Percentiles rank a stretch among this genome's conserved stretches.
Evolutionary conservation across 1,140 invertebrate species (phyloP).

Genomic region (Papilio helenus): DNA sequence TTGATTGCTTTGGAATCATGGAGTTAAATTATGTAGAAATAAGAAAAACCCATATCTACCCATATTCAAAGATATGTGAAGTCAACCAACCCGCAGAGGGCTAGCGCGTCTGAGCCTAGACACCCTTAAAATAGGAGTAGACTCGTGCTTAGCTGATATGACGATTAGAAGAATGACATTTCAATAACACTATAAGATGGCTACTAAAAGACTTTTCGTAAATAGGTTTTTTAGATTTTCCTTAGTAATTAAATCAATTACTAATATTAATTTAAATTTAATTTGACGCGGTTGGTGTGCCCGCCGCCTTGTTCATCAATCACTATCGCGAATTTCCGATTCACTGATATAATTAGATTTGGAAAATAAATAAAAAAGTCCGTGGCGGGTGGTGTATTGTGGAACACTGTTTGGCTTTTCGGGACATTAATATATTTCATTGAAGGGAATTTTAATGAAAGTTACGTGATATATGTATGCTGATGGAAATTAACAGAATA

Average conservation of each 20-base stretch:
- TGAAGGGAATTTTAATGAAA: constrained; percentile 49
- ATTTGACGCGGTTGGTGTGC: constrained; percentile 36
- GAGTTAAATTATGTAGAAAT: too few relatives aligned
- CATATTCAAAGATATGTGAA: too few relatives aligned
- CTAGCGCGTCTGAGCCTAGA: too few relatives aligned
- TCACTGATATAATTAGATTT: constrained; percentile 72
- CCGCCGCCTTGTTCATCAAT: constrained; percentile 59
- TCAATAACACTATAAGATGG: too few relatives aligned
- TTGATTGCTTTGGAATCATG: too few relatives aligned
- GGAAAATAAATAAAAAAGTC: constrained; percentile 61
- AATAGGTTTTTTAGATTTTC: background rate
- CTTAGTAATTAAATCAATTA: background rate
- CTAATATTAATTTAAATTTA: background rate
- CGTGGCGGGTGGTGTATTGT: constrained; percentile 46
- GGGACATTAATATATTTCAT: constrained; percentile 43
- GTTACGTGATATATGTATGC: constrained; percentile 45
- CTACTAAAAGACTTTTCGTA: too few relatives aligned
- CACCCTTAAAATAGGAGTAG: too few relatives aligned
- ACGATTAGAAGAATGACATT: too few relatives aligned
- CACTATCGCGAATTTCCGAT: constrained; percentile 63
- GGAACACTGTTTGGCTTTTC: constrained; percentile 41
- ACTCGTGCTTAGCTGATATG: too few relatives aligned
- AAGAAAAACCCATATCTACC: too few relatives aligned
- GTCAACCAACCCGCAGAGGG: too few relatives aligned
- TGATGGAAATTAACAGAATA: constrained; percentile 25